phyloP scores from a whole-genome alignment of 2,797 vertebrate genomes.

The Phoxinus dragarum region DNA sequence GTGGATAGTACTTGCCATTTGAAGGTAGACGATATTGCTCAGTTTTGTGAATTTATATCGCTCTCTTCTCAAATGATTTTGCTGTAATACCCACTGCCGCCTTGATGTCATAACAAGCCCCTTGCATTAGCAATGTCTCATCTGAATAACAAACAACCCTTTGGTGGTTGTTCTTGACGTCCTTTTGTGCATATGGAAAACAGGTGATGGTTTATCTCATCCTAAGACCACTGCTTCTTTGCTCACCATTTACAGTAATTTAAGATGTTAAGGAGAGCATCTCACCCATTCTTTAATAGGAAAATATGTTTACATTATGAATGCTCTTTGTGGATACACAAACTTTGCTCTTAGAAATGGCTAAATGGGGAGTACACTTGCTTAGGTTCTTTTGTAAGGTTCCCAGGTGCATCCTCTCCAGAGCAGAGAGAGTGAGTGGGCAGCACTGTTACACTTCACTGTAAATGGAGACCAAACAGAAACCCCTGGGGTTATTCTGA shows the following conservation, averaged over 20 bases:
- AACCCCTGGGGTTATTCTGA: conserved; percentile 3
- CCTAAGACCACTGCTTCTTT: conserved; percentile 20
- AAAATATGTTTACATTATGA: background rate
- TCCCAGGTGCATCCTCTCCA: conserved; percentile 77
- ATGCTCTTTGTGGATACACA: background rate
- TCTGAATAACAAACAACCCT: conserved; percentile 62
- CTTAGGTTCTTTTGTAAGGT: conserved; percentile 56
- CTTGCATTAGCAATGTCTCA: conserved; percentile 52
- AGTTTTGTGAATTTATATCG: conserved; percentile 34
- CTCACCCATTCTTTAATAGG: background rate
- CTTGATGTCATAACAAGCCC: conserved; percentile 63
- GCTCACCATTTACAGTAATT: conserved; percentile 21
- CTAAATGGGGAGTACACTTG: conserved; percentile 61
- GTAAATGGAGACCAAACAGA: background rate
- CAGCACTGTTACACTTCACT: conserved; percentile 18
- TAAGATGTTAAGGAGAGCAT: background rate
- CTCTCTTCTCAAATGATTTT: conserved; percentile 40
- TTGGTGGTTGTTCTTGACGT: conserved; percentile 73
- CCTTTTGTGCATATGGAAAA: conserved; percentile 71
- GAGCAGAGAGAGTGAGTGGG: conserved; percentile 44
- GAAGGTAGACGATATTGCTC: background rate
- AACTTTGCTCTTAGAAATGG: background rate
- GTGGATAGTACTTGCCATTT: background rate
- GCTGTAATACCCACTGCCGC: conserved; percentile 42
- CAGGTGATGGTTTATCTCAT: conserved; percentile 19